Base-by-base conservation (phyloP, 2,888 invertebrate species). In the Apamea anceps region DNA sequence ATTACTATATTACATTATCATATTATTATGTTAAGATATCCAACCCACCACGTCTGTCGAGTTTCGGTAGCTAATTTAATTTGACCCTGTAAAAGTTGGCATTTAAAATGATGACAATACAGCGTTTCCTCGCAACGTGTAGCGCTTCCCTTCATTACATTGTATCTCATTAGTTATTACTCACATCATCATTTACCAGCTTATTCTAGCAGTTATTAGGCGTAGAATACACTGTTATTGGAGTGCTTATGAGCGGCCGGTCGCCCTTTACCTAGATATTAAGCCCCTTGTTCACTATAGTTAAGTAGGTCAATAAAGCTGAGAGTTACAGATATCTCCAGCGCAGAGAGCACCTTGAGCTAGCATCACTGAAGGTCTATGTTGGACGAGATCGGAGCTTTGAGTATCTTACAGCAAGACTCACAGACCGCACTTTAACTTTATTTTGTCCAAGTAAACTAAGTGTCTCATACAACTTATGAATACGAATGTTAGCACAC, bases 141-240 rank as follows among this genome's bases (percentile, higher is more conserved):
- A 13, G 18, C 28, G n/a, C 12, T 25, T 12, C 25, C 12, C 28
- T 28, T 18, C 37, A 28, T 48, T 15, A 66, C 6, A 21, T 2
- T 15, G 32, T n/a, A 4, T 6, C 21, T 57, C 18, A 57, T 6
- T 51, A 51, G 18, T 51, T 54, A 48, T 13, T 25, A 21, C 15
- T 6, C 0, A 8, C 25, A 12, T 18, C 48, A 48, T 18, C n/a
- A n/a, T n/a, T 32, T 18, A 37, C 10, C 77, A 67, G 78, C 57
- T 15, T 28, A 13, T 76, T 51, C 8, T 12, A 45, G 10, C n/a
- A 60, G 13, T 76, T 66, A 57, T 32, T n/a, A 66, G 10, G 7
- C 76, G 45, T 66, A 32, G 57, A 76, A 77, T 12, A 28, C 18
- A 8, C 32, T 21, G 67, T 48, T 48, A 21, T 37, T 76, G 21